Conservation (phyloP, 53 echinoderm and acorn worm genomes). For the Astropecten irregularis region DNA sequence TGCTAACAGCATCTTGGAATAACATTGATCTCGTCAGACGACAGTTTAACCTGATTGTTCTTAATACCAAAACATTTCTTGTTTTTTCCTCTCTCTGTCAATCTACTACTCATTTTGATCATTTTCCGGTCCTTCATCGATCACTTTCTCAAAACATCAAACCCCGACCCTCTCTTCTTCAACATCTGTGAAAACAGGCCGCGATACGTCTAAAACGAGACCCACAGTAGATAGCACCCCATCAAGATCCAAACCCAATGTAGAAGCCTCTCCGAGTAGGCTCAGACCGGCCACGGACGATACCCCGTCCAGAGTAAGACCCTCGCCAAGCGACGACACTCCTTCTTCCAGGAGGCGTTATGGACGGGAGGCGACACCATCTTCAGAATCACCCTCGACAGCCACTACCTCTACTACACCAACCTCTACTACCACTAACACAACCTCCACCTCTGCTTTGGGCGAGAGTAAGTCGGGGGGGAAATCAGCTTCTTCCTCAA, state of each 20-base stretch:
- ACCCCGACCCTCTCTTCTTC: neutral
- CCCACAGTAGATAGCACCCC: constrained; percentile 6
- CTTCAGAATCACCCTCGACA: neutral
- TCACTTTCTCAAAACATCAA: too few relatives aligned
- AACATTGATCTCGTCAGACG: too few relatives aligned
- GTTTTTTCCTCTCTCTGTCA: too few relatives aligned
- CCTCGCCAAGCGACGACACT: neutral
- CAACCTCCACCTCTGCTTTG: constrained; percentile 20
- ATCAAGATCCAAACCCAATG: constrained; percentile 4
- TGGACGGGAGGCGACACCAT: neutral
- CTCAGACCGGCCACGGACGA: constrained; percentile 16
- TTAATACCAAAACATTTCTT: too few relatives aligned
- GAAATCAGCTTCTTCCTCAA: neutral
- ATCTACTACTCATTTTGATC: too few relatives aligned
- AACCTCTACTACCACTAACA: constrained; percentile 11
- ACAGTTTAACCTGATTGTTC: too few relatives aligned
- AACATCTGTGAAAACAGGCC: neutral
- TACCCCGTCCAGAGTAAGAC: neutral
- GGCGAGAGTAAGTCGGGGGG: constrained; percentile 24
- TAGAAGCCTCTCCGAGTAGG: constrained; percentile 15
- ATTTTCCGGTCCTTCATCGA: too few relatives aligned
- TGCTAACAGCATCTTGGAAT: too few relatives aligned
- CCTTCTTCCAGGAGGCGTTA: neutral
- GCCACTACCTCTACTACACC: neutral
- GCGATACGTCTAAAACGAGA: constrained; percentile 42